Base-by-base conservation (phyloP, 2,888 invertebrate species). In the Ectobius pallidus region DNA sequence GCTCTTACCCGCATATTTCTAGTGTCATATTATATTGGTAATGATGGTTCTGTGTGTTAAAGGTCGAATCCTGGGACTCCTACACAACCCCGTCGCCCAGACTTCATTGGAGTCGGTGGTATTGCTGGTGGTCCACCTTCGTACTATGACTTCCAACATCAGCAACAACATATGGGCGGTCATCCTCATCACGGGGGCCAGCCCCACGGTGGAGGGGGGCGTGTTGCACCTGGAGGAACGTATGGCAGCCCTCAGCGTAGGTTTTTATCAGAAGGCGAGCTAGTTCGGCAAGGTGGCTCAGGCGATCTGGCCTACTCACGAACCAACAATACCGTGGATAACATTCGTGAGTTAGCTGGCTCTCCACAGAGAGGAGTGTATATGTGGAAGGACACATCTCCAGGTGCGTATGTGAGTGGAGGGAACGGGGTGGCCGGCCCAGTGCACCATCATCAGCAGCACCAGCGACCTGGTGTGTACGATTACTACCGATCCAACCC, bases 11-110 rank as follows among this genome's bases (percentile, higher is more conserved):
- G n/a, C n/a, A n/a, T 9, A 34, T n/a, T n/a, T n/a, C n/a, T n/a
- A n/a, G n/a, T n/a, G n/a, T n/a, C n/a, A n/a, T n/a, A n/a, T n/a
- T n/a, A n/a, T n/a, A 39, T 55, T 18, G 20, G 52, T 52, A n/a
- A 39, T 68, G 44, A 27, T 0, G 27, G 2, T 42, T 18, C 25
- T 16, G 49, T 52, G 18, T 71, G n/a, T 72, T 74, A 4, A 90
- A 95, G 95, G 90, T 95, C 95, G 79, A 95, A 95, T 86, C 95
- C 95, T 80, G 94, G 94, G 82, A 95, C 95, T 81, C 95, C 95
- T 80, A 95, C 95, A 80, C 93, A 93, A 87, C 92, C 93, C 79
- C 89, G 94, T 81, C 89, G 94, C 78, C 94, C 94, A 73, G 94
- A 94, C 85, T 95, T 94, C 86, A 94, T 94, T 82, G 90, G 92